phyloP scores from a whole-genome alignment of 2,888 invertebrate genomes.

The Sipha maydis region DNA sequence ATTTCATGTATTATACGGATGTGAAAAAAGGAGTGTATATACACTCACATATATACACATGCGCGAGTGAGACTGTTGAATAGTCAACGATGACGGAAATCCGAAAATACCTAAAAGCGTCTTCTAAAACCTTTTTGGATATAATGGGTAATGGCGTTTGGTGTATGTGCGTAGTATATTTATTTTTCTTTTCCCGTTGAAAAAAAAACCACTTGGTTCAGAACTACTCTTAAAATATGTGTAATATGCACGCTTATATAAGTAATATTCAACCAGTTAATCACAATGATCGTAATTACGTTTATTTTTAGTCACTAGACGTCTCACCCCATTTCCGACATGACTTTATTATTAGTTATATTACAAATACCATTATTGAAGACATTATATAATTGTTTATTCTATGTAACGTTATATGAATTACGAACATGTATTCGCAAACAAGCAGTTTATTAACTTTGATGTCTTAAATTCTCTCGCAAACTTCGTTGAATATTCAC shows the following conservation, averaged over 20 bases:
- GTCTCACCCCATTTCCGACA: neutral
- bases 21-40: too few relatives aligned
- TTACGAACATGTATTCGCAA: neutral
- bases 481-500: neutral
- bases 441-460: neutral
- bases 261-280: neutral
- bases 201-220: constrained; percentile 25
- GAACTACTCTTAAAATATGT: neutral
- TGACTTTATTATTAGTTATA: neutral
- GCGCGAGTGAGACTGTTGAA: neutral
- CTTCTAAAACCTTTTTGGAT: neutral
- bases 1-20: neutral
- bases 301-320: constrained; percentile 42
- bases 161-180: neutral
- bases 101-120: neutral
- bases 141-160: neutral
- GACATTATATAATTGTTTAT: too few relatives aligned
- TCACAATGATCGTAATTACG: constrained; percentile 22
- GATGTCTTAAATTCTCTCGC: neutral
- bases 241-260: neutral
- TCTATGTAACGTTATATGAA: too few relatives aligned
- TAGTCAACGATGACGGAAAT: neutral
- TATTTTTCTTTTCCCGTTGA: neutral
- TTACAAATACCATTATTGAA: neutral
- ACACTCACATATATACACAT: neutral